Evolutionary conservation across 2,888 invertebrate genomes (phyloP).

Genomic region (Ophion costatus): DNA sequence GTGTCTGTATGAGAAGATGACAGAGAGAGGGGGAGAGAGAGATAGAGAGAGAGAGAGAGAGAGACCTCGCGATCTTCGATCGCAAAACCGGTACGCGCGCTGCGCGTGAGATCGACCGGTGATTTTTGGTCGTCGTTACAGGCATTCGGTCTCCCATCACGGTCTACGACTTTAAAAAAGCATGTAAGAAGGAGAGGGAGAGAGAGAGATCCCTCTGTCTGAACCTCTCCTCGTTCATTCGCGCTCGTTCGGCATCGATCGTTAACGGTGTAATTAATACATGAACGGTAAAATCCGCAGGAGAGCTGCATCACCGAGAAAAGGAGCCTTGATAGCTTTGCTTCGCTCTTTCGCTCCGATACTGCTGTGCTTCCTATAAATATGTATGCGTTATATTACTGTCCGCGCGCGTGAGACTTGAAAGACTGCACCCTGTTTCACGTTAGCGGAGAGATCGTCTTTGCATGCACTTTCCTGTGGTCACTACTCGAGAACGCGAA

Average conservation of each 20-base stretch:
- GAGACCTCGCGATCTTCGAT: constrained; percentile 62
- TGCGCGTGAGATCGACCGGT: constrained; percentile 56
- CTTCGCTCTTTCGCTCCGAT: constrained; percentile 14
- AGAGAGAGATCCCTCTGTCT: constrained; percentile 36
- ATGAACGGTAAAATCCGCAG: constrained; percentile 75
- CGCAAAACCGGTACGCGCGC: constrained; percentile 63
- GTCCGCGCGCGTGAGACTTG: constrained; percentile 63
- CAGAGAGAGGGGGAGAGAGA: too few species aligned
- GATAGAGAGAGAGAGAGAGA: constrained; percentile 15
- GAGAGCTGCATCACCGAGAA: constrained; percentile 47
- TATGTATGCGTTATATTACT: constrained; percentile 77
- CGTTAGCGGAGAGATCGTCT: neutral
- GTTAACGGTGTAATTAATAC: constrained; percentile 79
- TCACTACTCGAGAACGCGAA: neutral
- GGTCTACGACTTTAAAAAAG: constrained; percentile 36
- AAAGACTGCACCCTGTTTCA: constrained; percentile 36
- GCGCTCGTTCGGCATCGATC: constrained; percentile 63
- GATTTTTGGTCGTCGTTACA: constrained; percentile 65
- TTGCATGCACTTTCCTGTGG: neutral
- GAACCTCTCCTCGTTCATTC: constrained; percentile 54
- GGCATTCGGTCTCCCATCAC: constrained; percentile 40
- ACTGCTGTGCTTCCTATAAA: constrained; percentile 72
- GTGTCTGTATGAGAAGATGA: constrained; percentile 3
- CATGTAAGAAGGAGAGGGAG: constrained; percentile 7
- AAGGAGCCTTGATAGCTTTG: constrained; percentile 40